Base-by-base conservation (phyloP, 2,113 vertebrate genomes). In the Leptodactylus fuscus region DNA sequence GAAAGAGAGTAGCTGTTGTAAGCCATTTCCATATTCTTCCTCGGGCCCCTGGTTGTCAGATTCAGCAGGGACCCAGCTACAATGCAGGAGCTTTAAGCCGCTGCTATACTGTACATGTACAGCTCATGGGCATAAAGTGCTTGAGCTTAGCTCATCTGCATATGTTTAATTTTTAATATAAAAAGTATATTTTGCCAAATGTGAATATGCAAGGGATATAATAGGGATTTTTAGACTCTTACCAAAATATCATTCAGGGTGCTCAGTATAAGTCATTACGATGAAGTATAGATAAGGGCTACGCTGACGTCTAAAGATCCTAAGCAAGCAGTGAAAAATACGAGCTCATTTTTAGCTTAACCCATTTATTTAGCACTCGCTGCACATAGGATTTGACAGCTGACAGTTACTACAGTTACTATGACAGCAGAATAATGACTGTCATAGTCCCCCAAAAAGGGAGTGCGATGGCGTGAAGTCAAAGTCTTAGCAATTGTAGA, bases 341-440 rank as follows among this genome's bases (percentile, higher is more conserved):
- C 9, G 6, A 3, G 9, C 18, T 58, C 22, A 58, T 24, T 58
- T 58, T 58, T 24, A 24, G 7, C 10, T 58, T 58, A 8, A 58
- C 5, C 55, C 55, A 55, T 55, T 22, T 22, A 55, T 58, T n/a
- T 24, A 58, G 55, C n/a, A 24, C n/a, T 58, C 24, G 24, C 55
- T 10, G n/a, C 55, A 5, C 6, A 24, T 58, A 24, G n/a, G 1
- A 58, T 58, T 58, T 58, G 55, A 58, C 55, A 58, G 55, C 55
- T 58, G n/a, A 24, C 55, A 24, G 53, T 58, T 58, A n/a, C 22
- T 58, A 24, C 55, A 24, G 53, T 58, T 58, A n/a, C 22, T 58
- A 58, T 58, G 55, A 58, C 22, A 58, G 55, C 55, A 58, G 55
- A 58, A 24, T 58, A 58, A 58, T 58, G 55, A 58, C n/a, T 58